Evolutionary conservation across 1,140 invertebrate genomes (phyloP), one percentile per base, ranked within the genome.

Genomic region (Micrasema minimum): DNA sequence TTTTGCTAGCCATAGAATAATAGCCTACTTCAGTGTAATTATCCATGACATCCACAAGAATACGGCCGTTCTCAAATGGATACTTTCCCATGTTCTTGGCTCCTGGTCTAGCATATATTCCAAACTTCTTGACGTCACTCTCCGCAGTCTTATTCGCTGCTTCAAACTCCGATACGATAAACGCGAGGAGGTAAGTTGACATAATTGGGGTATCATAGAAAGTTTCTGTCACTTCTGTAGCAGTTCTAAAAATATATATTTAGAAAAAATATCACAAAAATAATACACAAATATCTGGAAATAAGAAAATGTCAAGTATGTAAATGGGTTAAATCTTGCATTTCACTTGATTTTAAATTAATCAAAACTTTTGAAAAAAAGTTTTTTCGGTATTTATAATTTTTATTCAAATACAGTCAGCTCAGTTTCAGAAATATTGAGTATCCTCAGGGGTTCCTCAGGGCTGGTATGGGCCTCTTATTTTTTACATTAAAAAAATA

Each of bases 131-230:
- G n/a, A 77, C 77, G 80, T 79, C 43, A 80, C 82, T 26, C 71
- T 74, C 6, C 80, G 77, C 1, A 76, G 76, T 0, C 75, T 74
- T 0, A 80, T 79, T 35, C 84, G 79, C 66, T 81, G 66, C 88
- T 0, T 85, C 76, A 76, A 93, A 94, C 74, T 93, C 91, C 50
- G 91, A 92, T 0, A 95, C 87, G 11, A 91, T 85, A 76, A 91
- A 92, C 2, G 92, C 92, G 0, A 96, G 83, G 11, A 95, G 81
- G 78, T 95, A 96, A 0, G 93, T 93, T 0, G 92, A 92, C 92
- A 96, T 95, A 3, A 87, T 86, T 1, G 91, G 88, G 0, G 91
- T 90, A 10, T 10, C 7, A 10, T 22, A 48, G 16, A 48, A 48
- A 2, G 16, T 20, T 48, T 48, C 46, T 18, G 16, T 48, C 4